Percentiles rank a stretch among this genome's conserved stretches.
These are phyloP conservation scores for Argopecten irradians DNA, from an alignment of 1,140 invertebrate species.

Conservation along the genomic window DNA sequence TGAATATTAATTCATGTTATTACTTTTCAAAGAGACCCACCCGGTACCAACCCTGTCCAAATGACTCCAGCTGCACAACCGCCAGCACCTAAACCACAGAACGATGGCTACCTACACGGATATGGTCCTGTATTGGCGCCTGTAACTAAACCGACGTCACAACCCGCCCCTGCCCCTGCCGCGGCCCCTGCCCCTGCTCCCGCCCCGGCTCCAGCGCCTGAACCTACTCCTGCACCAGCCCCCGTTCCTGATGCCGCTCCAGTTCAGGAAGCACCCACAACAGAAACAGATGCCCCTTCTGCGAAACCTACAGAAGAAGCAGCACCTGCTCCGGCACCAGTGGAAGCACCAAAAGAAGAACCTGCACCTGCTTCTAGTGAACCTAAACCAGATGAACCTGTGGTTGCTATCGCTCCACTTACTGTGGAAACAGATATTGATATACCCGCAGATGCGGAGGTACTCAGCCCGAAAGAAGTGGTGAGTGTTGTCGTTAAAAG, in stretches of 20 bases:
- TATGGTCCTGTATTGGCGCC: neutral
- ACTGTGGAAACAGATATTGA: neutral
- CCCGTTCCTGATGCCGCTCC: neutral
- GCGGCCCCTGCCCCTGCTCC: neutral
- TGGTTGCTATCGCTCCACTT: neutral
- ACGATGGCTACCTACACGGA: neutral
- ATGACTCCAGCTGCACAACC: neutral
- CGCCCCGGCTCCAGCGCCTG: too few species aligned
- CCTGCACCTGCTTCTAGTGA: neutral
- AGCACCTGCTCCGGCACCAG: neutral
- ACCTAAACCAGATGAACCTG: neutral
- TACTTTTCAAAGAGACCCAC: neutral
- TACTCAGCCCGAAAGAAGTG: neutral
- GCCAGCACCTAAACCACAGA: neutral
- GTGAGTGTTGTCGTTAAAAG: too few species aligned
- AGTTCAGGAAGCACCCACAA: neutral
- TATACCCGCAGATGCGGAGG: neutral
- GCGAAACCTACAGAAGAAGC: neutral
- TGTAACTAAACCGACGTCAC: neutral
- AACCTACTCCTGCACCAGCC: neutral
- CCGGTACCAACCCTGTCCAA: neutral
- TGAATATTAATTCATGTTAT: neutral
- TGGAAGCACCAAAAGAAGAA: neutral
- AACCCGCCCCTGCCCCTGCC: neutral
- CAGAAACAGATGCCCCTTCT: neutral